Base-by-base conservation (phyloP, 2,113 vertebrate species). In the Mustela nigripes region DNA sequence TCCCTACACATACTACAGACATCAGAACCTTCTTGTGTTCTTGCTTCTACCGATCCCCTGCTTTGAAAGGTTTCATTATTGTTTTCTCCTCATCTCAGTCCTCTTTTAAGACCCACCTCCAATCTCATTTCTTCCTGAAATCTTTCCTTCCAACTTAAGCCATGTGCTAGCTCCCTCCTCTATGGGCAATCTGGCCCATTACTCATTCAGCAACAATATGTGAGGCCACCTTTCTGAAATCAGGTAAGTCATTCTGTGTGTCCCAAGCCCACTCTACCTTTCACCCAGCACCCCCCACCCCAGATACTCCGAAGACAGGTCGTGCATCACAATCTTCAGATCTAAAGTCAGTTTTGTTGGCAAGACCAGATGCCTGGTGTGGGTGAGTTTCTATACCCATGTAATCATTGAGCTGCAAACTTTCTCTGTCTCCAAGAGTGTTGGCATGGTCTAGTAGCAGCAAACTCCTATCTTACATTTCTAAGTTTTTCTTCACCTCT, bases 81-180 rank as follows among this genome's bases (percentile, higher is more conserved):
- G 8, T 96, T 92, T 92, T 94, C 80, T 96, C 73, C 36, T 19
- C 56, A 36, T 73, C 31, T 39, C 67, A 88, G 24, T 45, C 19
- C 18, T 83, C 48, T 88, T 88, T 58, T 11, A 60, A 76, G 22
- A 84, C 10, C 4, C 9, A 58, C 16, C 26, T 92, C 36, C 87
- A 69, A 65, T 93, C 10, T 94, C 42, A 21, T 71, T 45, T 71
- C 15, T 79, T 22, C 26, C 53, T 22, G 5, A 50, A 74, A 22
- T 3, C 14, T 94, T 92, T 79, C 48, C 89, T 91, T 85, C 76
- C 4, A 83, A 31, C 28, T 83, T 84, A 22, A 71, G 45, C 42
- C 85, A 11, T 31, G 15, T 91, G 4, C 18, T 53, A 24, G 53
- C 33, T 94, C 36, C 21, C 19, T 87, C 16, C 16, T 85, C 11